Conservation (phyloP, 1,140 invertebrate species). For the Mizuhopecten yessoensis region DNA sequence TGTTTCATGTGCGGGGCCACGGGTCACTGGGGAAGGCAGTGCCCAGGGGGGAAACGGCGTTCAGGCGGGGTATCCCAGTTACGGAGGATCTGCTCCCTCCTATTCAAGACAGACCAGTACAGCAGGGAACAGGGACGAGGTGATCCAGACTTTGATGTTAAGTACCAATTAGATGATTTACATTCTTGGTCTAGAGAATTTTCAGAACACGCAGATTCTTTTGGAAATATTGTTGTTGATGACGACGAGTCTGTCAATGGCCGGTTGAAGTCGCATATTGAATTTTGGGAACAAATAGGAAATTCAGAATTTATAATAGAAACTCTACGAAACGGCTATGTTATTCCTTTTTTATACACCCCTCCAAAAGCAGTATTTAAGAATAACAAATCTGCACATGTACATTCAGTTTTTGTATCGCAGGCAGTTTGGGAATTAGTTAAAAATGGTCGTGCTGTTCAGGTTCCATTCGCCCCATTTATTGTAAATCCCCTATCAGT, state of each 20-base stretch:
- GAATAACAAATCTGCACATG: slow-evolving; percentile 60
- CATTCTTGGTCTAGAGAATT: background rate
- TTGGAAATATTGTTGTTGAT: background rate
- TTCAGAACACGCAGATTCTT: slow-evolving; percentile 36
- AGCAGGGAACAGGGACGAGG: too few species aligned
- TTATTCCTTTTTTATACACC: slow-evolving; percentile 51
- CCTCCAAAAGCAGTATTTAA: background rate
- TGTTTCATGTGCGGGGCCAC: too few species aligned
- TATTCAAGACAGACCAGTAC: too few species aligned
- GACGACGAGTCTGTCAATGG: background rate
- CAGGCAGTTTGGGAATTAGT: slow-evolving; percentile 47
- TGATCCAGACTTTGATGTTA: too few species aligned
- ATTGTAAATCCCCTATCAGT: slow-evolving; percentile 59
- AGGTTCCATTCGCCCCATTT: slow-evolving; percentile 46
- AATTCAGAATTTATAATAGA: slow-evolving; percentile 52
- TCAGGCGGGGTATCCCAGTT: too few species aligned
- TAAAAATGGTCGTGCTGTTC: slow-evolving; percentile 28
- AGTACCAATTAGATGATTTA: too few species aligned
- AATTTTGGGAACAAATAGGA: slow-evolving; percentile 57
- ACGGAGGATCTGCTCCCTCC: too few species aligned
- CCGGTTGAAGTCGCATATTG: slow-evolving; percentile 43
- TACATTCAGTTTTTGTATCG: slow-evolving; percentile 54
- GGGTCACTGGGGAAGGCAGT: too few species aligned
- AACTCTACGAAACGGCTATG: slow-evolving; percentile 55
- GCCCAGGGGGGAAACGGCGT: too few species aligned